Evolutionary conservation across 2,888 invertebrate species (phyloP), one percentile per base, ranked within the genome.

Genomic region (Lochmaea crataegi): DNA sequence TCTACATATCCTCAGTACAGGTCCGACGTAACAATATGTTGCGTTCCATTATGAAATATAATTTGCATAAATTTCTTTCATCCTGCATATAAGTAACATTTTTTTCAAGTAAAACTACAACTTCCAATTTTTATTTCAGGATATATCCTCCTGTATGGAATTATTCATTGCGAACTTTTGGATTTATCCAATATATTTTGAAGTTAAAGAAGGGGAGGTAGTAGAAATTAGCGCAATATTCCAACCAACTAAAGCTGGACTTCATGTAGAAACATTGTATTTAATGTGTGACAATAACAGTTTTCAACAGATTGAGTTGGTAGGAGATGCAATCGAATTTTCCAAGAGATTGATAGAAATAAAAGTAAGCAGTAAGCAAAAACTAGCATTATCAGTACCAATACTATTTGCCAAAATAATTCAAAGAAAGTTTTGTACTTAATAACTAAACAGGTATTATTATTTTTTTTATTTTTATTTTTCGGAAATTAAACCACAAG

Each of bases 311-410:
- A 78, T 87, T 3, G 87, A 88, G 75, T 77, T 89, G 51, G 80
- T 88, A 26, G 89, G 88, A 1, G 88, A 89, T 76, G 87, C 86
- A 16, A 71, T 88, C 2, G 76, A 83, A 45, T 88, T 87, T 75
- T 83, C 85, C 22, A 78, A 80, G 18, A 76, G 75, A 45, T 78
- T 80, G 51, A 71, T 85, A 9, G 78, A 70, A 56, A 78, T 84
- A 65, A 74, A 81, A 18, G 84, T 84, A 77, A 72, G 78, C 63
- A 57, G 64, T n/a, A n/a, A n/a, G n/a, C 5, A 5, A 26, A 26
- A 26, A 5, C 26, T 26, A 5, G 3, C 26, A 26, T 5, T 26
- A 26, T 26, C 26, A 26, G 26, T 26, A 26, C 26, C 26, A 4
- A 26, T 26, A 26, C 26, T 26, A 26, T 26, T 26, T 26, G 26